These are phyloP conservation scores for Listronotus bonariensis DNA, from an alignment of 1,140 invertebrate genomes.

Conservation along the genomic window DNA sequence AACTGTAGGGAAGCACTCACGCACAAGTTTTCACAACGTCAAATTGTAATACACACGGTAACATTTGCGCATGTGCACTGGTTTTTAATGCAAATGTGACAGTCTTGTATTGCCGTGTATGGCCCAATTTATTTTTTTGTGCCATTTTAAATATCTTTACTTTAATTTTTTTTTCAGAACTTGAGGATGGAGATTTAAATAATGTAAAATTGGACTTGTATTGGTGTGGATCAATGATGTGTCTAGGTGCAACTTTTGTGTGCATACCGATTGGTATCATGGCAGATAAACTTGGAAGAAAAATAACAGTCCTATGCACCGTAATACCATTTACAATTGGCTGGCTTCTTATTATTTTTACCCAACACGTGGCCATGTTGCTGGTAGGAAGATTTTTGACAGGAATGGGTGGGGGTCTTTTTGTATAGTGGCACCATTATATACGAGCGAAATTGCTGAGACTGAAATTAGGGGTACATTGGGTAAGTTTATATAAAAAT, in stretches of 20 bases:
- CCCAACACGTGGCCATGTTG: slow-evolving; percentile 64
- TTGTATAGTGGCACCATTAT: slow-evolving; percentile 70
- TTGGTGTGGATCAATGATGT: slow-evolving; percentile 60
- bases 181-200: slow-evolving; percentile 49
- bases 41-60: too few relatives aligned
- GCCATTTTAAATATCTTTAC: too few relatives aligned
- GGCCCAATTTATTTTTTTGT: too few relatives aligned
- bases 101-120: too few relatives aligned
- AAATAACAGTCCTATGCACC: slow-evolving; percentile 66
- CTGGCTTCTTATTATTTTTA: slow-evolving; percentile 69
- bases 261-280: slow-evolving; percentile 65
- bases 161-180: slow-evolving; percentile 44
- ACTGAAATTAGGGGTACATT: slow-evolving; percentile 70
- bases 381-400: slow-evolving; percentile 71
- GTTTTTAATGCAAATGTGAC: too few relatives aligned
- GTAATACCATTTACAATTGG: slow-evolving; percentile 69
- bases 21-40: too few relatives aligned
- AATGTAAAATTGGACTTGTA: slow-evolving; percentile 45
- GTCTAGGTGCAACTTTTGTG: slow-evolving; percentile 65
- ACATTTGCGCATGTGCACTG: too few relatives aligned
- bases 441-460: slow-evolving; percentile 74
- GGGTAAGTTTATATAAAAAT: slow-evolving; percentile 56
- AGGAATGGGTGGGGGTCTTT: slow-evolving; percentile 68
- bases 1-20: too few relatives aligned
- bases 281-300: slow-evolving; percentile 73